phyloP scores from a whole-genome alignment of 2,888 invertebrate genomes.

The Ennomos erosarius region DNA sequence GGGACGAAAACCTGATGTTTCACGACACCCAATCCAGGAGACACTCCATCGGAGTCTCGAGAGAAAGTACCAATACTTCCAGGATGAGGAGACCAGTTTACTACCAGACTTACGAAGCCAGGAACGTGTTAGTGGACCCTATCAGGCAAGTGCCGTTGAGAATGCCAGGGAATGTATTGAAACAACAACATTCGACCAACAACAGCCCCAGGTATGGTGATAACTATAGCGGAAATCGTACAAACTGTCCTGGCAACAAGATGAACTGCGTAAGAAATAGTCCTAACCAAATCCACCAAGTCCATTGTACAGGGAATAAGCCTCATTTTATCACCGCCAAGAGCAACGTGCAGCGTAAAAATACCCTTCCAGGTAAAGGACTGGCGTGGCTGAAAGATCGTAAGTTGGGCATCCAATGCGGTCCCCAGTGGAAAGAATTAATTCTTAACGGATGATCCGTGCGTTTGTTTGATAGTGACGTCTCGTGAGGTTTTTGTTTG shows the following conservation, averaged over 20 bases:
- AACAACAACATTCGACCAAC: not conserved
- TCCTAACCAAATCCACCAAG: not conserved
- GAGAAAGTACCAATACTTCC: constrained; percentile 9
- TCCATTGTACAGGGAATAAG: not conserved
- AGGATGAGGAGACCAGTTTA: constrained; percentile 32
- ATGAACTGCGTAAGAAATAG: constrained; percentile 1
- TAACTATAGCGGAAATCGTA: not conserved
- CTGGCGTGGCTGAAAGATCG: constrained; percentile 62
- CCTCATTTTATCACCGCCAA: constrained; percentile 19
- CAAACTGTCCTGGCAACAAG: not conserved
- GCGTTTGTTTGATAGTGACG: constrained; percentile 24
- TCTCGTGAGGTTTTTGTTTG: constrained; percentile 36
- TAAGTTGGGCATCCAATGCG: constrained; percentile 55
- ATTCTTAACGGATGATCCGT: constrained; percentile 51
- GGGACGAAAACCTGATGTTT: constrained; percentile 62
- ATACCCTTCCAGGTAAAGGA: constrained; percentile 41
- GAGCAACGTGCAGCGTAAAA: constrained; percentile 9
- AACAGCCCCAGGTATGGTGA: no score
- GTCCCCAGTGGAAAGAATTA: constrained; percentile 62
- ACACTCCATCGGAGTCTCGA: constrained; percentile 45
- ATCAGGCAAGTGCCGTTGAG: constrained; percentile 6
- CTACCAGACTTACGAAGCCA: constrained; percentile 57
- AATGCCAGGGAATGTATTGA: constrained; percentile 3
- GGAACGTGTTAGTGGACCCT: constrained; percentile 48
- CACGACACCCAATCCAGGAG: constrained; percentile 41